Base-by-base conservation (phyloP, 2,797 vertebrate species). In the Atherinosoma microstoma region DNA sequence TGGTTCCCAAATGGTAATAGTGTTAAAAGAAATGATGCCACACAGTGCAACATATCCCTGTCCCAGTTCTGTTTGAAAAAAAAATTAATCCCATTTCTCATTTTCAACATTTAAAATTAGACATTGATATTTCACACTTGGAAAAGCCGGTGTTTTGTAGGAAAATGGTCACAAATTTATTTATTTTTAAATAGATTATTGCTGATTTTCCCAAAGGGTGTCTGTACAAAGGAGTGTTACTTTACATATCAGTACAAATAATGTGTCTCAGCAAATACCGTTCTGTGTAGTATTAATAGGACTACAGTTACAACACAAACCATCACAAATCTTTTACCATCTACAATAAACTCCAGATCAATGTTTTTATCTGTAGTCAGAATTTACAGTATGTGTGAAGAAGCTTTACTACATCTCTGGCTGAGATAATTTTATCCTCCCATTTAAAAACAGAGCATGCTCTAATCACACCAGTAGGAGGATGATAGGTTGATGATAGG, bases 401-500 rank as follows among this genome's bases (percentile, higher is more conserved):
- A 15, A 59, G 63, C 22, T 51, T 54, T 20, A 38, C 49, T 66
- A 8, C 5, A 29, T 68, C 30, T 53, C 18, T 61, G 53, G 16
- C 27, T 67, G 51, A 70, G 34, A 34, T 69, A 15, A 61, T 51
- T 63, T 67, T 66, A 66, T 59, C 20, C 75, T 78, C 54, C 58
- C 57, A 10, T 60, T 72, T 60, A 47, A 75, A 71, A 51, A 53
- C 51, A 58, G 34, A 69, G 18, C 59, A 27, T 58, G 79, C 73
- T 67, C 67, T 73, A 69, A 69, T 85, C 8, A 58, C 42, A 70
- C 85, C 76, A 84, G 85, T 83, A 82, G 88, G 87, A 93, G 89
- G 86, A 79, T 67, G 82, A 86, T 75, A 76, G 79, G 86, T 59
- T 59, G 77, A 79, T 68, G 82, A 87, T 51, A 76, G 73, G 76